These are phyloP conservation scores for Poecilobothrus nobilitatus DNA, from an alignment of 2,888 invertebrate species.

Conservation along the genomic window DNA sequence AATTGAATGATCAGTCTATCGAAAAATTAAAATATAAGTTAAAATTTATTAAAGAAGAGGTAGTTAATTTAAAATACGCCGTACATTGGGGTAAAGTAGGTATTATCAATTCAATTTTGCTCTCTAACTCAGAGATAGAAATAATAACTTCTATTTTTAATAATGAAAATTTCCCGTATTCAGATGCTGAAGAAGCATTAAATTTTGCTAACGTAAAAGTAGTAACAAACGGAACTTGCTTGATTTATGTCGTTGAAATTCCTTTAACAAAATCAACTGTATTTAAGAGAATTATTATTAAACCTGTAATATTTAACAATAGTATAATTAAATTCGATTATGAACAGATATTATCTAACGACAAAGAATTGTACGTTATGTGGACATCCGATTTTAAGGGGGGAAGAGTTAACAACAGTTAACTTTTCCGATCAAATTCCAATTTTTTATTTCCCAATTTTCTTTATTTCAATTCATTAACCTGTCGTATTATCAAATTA, in stretches of 20 bases:
- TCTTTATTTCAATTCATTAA: too few relatives aligned
- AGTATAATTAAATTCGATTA: too few relatives aligned
- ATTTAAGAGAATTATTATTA: too few relatives aligned
- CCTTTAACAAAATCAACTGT: conserved; percentile 2
- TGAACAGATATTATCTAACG: too few relatives aligned
- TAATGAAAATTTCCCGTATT: conserved; percentile 16
- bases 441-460: too few relatives aligned
- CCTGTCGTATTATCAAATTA: too few relatives aligned
- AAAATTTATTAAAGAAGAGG: conserved; percentile 9
- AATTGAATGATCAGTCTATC: not conserved
- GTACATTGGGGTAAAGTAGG: conserved; percentile 16
- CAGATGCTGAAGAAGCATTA: conserved; percentile 16
- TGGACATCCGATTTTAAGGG: too few relatives aligned
- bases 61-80: conserved; percentile 9
- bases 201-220: conserved; percentile 16
- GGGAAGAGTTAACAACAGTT: too few relatives aligned
- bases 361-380: too few relatives aligned
- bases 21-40: not conserved
- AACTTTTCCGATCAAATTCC: too few relatives aligned
- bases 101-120: conserved; percentile 15
- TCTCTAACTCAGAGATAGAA: conserved; percentile 17
- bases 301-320: too few relatives aligned
- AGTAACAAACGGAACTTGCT: conserved; percentile 13
- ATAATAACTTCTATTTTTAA: conserved; percentile 12
- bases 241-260: conserved; percentile 16